A percentile compares a stretch with the other conserved stretches of the same genome.
These are phyloP conservation scores for Athene noctua DNA, from an alignment of 2,113 vertebrate genomes.

Conservation along the genomic window DNA sequence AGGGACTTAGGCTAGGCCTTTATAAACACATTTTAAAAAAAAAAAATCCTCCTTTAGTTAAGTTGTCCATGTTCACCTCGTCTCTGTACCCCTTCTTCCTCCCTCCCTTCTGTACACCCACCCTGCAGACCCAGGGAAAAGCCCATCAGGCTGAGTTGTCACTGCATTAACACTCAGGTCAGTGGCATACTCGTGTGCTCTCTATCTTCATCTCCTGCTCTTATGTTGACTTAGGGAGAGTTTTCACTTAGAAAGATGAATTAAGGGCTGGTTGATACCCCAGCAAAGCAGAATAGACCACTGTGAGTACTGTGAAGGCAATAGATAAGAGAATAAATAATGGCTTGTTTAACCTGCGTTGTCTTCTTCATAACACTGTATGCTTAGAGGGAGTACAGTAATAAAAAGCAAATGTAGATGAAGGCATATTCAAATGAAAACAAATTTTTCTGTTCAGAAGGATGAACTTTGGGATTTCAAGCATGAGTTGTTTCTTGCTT, in stretches of 20 bases:
- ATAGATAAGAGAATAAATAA: background rate
- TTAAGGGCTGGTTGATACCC: background rate
- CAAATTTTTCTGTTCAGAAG: background rate
- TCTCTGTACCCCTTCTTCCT: background rate
- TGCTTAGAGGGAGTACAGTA: background rate
- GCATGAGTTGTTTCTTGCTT: background rate
- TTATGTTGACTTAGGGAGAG: background rate
- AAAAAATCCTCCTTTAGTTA: background rate
- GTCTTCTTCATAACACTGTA: background rate
- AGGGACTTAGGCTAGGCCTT: background rate
- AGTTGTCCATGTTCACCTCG: background rate
- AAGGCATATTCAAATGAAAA: background rate
- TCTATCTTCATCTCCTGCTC: background rate
- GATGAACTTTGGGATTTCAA: background rate
- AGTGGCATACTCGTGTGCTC: background rate
- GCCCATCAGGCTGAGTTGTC: no score
- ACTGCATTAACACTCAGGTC: background rate
- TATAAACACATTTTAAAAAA: background rate
- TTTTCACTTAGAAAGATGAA: background rate
- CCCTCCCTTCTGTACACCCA: background rate
- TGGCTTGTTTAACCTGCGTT: background rate
- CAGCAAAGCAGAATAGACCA: background rate
- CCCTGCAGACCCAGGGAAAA: background rate
- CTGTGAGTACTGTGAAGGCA: background rate
- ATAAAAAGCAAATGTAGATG: background rate